Percentiles rank a stretch among this genome's conserved stretches.
These are phyloP conservation scores for Platyscapa corneri DNA, from an alignment of 1,140 invertebrate species.

Conservation along the genomic window DNA sequence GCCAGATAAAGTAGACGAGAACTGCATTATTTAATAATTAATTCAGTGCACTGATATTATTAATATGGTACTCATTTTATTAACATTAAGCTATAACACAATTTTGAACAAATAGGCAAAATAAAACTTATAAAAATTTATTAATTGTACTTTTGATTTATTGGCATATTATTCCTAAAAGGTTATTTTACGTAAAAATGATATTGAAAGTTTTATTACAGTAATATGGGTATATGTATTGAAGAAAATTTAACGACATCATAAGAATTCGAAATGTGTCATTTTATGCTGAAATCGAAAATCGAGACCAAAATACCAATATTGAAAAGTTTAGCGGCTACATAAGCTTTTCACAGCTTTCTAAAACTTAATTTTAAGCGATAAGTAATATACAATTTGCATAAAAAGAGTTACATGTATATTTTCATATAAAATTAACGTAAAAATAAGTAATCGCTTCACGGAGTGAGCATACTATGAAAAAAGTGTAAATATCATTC, in stretches of 20 bases:
- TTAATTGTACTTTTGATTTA: no score
- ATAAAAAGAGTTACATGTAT: not conserved
- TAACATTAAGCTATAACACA: no score
- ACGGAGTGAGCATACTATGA: not conserved
- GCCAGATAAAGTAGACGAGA: no score
- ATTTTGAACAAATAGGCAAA: no score
- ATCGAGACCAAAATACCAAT: conserved; percentile 27
- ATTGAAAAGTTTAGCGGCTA: conserved; percentile 35
- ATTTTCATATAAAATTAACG: not conserved
- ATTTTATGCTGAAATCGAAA: conserved; percentile 32
- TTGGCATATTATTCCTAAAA: not conserved
- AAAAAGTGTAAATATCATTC: not conserved
- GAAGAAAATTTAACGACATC: conserved; percentile 37
- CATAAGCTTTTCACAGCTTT: conserved; percentile 21
- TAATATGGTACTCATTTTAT: no score
- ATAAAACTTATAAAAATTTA: no score
- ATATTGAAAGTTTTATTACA: conserved; percentile 45
- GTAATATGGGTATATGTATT: conserved; percentile 22
- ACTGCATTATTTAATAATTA: no score
- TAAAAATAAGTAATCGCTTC: not conserved
- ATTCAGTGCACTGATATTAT: no score
- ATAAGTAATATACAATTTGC: not conserved
- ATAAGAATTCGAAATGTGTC: conserved; percentile 37
- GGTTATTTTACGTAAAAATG: conserved; percentile 14
- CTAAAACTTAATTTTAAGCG: conserved; percentile 25